Percentiles rank a stretch among this genome's conserved stretches.
phyloP scores from a whole-genome alignment of 1,140 invertebrate genomes.

The Drosophila nasuta region DNA sequence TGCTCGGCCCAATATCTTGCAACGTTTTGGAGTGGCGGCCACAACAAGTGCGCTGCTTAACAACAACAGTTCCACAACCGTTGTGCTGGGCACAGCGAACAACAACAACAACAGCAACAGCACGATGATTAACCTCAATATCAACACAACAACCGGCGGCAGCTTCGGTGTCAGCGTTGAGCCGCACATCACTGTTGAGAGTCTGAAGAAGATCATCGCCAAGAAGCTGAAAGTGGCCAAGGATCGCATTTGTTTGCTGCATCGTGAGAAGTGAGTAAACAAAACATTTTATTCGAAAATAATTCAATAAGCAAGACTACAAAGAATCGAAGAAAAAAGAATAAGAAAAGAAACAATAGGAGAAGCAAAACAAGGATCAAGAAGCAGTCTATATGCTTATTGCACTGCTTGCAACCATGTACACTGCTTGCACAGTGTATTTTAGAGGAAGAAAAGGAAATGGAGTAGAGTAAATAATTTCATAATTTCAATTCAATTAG shows the following conservation, averaged over 20 bases:
- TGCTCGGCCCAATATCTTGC: conserved; percentile 6
- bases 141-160: conserved; percentile 95
- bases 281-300: no score
- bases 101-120: conserved; percentile 28
- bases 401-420: no score
- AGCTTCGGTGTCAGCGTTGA: conserved; percentile 93
- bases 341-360: no score
- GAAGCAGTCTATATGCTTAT: no score
- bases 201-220: conserved; percentile 95
- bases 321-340: not conserved
- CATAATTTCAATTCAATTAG: no score
- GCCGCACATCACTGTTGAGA: conserved; percentile 92
- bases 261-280: conserved; percentile 93
- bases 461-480: no score
- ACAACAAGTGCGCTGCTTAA: conserved; percentile 35
- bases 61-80: conserved; percentile 27
- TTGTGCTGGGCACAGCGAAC: conserved; percentile 4
- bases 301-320: not conserved
- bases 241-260: conserved; percentile 95
- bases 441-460: no score
- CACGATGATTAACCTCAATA: conserved; percentile 89
- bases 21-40: conserved; percentile 6
- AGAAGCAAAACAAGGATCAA: no score
- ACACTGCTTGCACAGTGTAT: no score
- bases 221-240: conserved; percentile 96